phyloP scores from a whole-genome alignment of 2,888 invertebrate genomes.

The Agriopis aurantiaria region DNA sequence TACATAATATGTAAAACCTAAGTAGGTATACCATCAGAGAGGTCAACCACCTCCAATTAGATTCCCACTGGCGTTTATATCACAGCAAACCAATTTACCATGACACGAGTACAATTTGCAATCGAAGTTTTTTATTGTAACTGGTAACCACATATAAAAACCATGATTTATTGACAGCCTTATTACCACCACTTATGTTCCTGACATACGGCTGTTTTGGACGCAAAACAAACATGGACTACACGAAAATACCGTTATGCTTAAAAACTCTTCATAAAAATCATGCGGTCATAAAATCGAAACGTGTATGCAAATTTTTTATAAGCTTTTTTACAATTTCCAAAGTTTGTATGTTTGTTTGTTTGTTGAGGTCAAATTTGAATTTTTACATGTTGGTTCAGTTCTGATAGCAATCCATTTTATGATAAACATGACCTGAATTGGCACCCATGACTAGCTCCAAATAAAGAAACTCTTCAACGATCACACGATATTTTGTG shows the following conservation, averaged over 20 bases:
- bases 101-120: constrained; percentile 67
- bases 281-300: constrained; percentile 9
- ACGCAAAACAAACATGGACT: constrained; percentile 30
- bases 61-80: constrained; percentile 29
- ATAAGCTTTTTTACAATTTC: neutral
- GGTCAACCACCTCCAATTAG: constrained; percentile 30
- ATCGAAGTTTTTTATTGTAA: constrained; percentile 58
- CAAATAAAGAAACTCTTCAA: too few species aligned
- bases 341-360: too few species aligned
- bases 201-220: constrained; percentile 49
- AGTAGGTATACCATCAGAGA: constrained; percentile 2
- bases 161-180: constrained; percentile 70
- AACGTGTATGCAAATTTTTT: constrained; percentile 5
- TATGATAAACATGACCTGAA: too few species aligned
- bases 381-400: too few species aligned
- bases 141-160: constrained; percentile 54
- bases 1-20: too few species aligned
- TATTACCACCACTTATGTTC: constrained; percentile 60
- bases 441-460: too few species aligned
- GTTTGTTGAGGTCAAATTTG: too few species aligned
- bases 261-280: neutral
- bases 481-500: too few species aligned
- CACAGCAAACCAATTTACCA: constrained; percentile 41
- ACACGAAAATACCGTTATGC: constrained; percentile 15
- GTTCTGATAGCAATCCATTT: too few species aligned